These are phyloP conservation scores for Mastomys coucha DNA, from an alignment of 2,113 vertebrate species.

Conservation along the genomic window DNA sequence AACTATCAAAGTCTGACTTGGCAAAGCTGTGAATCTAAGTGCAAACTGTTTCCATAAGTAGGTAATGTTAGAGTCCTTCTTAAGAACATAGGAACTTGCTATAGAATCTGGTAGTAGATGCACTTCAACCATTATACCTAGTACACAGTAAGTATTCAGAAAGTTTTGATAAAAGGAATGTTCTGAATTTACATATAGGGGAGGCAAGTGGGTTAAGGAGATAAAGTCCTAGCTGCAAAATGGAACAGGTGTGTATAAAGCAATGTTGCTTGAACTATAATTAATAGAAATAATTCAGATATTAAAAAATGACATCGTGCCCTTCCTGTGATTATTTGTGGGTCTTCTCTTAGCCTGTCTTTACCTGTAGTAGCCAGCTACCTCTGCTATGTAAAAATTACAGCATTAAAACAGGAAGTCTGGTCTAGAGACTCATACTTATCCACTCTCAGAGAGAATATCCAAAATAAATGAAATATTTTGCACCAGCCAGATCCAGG, in stretches of 20 bases:
- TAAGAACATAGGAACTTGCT: background rate
- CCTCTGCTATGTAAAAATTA: background rate
- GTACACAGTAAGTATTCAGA: conserved; percentile 31
- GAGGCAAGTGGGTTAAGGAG: background rate
- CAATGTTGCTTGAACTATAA: conserved; percentile 19
- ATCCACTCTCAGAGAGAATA: background rate
- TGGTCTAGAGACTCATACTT: background rate
- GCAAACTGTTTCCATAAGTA: background rate
- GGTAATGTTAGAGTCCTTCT: background rate
- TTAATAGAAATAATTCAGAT: background rate
- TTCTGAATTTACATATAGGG: background rate
- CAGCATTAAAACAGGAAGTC: background rate
- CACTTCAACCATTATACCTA: background rate
- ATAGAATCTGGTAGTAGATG: background rate
- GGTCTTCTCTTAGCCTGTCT: background rate
- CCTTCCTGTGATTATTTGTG: background rate
- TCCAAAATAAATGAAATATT: background rate
- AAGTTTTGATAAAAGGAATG: background rate
- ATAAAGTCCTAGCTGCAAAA: background rate
- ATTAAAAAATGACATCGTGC: conserved; percentile 36
- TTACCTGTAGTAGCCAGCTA: background rate
- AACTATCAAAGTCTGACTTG: background rate
- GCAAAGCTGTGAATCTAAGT: background rate
- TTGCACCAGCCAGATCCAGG: background rate
- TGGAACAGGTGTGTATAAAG: background rate